Evolutionary conservation across 53 echinoderm and acorn worm species (phyloP).

Genomic region (Henricia sp.): DNA sequence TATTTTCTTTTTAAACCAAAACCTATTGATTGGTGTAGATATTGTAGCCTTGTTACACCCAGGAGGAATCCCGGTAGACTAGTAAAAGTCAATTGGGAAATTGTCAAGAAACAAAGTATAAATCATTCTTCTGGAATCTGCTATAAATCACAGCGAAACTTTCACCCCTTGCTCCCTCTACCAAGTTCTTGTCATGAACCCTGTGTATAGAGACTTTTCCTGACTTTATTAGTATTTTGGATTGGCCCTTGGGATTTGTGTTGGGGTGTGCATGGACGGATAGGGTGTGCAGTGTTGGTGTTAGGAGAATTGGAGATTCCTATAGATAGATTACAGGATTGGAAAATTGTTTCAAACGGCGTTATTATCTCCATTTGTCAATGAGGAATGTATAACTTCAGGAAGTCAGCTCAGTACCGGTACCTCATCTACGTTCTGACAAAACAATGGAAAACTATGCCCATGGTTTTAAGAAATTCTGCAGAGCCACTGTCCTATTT

Average conservation of each 20-base stretch:
- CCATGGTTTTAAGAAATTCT: too few relatives aligned
- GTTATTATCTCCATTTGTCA: too few relatives aligned
- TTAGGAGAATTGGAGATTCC: too few relatives aligned
- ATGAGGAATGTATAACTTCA: too few relatives aligned
- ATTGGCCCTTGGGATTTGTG: conserved; percentile 20
- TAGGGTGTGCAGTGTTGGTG: too few relatives aligned
- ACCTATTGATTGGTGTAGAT: conserved; percentile 24
- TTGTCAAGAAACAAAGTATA: conserved; percentile 56
- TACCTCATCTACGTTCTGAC: too few relatives aligned
- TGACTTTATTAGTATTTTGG: conserved; percentile 18
- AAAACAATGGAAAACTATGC: too few relatives aligned
- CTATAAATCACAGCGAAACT: conserved; percentile 34
- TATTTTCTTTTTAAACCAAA: conserved; percentile 1
- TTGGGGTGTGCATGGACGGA: not conserved
- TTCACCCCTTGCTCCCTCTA: not conserved
- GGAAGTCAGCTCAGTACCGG: too few relatives aligned
- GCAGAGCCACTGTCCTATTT: too few relatives aligned
- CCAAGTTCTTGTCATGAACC: conserved; percentile 32
- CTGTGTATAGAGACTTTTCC: not conserved
- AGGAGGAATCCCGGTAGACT: conserved; percentile 40
- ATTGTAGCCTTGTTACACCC: conserved; percentile 14
- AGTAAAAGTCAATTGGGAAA: conserved; percentile 64
- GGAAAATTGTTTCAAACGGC: too few relatives aligned
- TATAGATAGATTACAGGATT: too few relatives aligned
- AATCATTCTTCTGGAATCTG: conserved; percentile 31